Base-by-base conservation (phyloP, 1,140 invertebrate species). In the Amphibalanus amphitrite region DNA sequence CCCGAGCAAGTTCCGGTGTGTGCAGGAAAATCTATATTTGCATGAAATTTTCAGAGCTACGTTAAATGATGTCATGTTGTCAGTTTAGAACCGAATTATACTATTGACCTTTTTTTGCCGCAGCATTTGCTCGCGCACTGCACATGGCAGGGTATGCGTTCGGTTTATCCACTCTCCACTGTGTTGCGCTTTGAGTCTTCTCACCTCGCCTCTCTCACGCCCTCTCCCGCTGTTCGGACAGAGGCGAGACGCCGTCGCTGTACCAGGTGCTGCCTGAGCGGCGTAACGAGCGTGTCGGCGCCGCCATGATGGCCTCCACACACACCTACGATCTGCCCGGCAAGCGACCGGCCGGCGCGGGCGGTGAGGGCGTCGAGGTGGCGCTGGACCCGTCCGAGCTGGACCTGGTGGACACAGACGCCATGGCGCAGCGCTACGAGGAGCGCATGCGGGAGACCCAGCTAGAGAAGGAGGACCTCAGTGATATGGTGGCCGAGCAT, bases 401-500 rank as follows among this genome's bases (percentile, higher is more conserved):
- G 75, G 97, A 99, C 81, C 81, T 95, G 77, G 81, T 83, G 69
- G 95, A 98, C 79, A 92, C 91, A 67, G 92, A 94, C 75, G 93
- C 94, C 1, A 95, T 99, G 90, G 93, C 95, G 70, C 92, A 93
- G 59, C 84, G 95, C 47, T 98, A 98, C 80, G 97, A 99, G 79
- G 92, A 97, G 76, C 94, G 96, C 72, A 88, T 97, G 81, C 84
- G 92, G 68, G 94, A 97, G 78, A 89, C 93, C 77, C 91, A 95
- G 77, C 89, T 92, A 40, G 88, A 90, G 74, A 90, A 93, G 74
- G 97, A 98, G 83, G 97, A 98, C 84, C 85, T 98, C 23, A 96
- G 93, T 28, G 96, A 99, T 79, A 97, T 99, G 95, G 86, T 98
- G 73, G 95, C 95, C 29, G 95, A 98, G 82, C 95, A 98, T 81